Conservation (phyloP, 2,888 invertebrate species). For the Chymomyza amoena region DNA sequence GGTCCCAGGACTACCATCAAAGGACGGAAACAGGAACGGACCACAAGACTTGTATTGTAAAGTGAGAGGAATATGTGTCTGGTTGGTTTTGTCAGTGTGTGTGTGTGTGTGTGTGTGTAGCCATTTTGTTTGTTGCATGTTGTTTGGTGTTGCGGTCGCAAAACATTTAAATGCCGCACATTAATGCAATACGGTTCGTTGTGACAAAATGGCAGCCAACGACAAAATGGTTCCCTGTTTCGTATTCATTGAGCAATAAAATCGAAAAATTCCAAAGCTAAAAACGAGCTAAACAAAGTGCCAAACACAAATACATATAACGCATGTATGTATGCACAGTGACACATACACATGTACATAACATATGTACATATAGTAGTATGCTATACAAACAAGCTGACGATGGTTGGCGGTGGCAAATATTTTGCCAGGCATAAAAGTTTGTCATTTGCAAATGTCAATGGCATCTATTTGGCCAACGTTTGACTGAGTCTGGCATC, state of each 20-base stretch:
- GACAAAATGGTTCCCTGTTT: not conserved
- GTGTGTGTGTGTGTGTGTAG: conserved; percentile 3
- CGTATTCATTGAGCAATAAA: conserved; percentile 63
- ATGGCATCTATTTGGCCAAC: conserved; percentile 32
- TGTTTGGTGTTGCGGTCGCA: conserved; percentile 64
- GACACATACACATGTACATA: conserved; percentile 6
- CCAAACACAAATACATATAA: conserved; percentile 7
- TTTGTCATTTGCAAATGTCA: conserved; percentile 39
- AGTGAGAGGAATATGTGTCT: not conserved
- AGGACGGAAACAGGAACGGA: conserved; percentile 12
- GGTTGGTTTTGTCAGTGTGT: too few species aligned
- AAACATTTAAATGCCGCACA: conserved; percentile 66
- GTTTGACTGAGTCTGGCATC: not conserved
- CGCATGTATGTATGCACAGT: not conserved
- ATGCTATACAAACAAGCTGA: not conserved
- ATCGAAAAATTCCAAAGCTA: conserved; percentile 49
- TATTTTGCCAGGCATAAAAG: not conserved
- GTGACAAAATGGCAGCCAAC: not conserved
- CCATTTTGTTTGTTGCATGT: conserved; percentile 3
- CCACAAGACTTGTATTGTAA: not conserved
- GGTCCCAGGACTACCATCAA: not conserved
- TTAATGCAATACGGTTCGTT: conserved; percentile 55
- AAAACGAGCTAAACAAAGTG: conserved; percentile 5
- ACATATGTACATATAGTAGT: conserved; percentile 4
- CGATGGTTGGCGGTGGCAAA: conserved; percentile 23